Evolutionary conservation across 1,140 invertebrate genomes (phyloP).

Genomic region (Aphelenchoides avenae): DNA sequence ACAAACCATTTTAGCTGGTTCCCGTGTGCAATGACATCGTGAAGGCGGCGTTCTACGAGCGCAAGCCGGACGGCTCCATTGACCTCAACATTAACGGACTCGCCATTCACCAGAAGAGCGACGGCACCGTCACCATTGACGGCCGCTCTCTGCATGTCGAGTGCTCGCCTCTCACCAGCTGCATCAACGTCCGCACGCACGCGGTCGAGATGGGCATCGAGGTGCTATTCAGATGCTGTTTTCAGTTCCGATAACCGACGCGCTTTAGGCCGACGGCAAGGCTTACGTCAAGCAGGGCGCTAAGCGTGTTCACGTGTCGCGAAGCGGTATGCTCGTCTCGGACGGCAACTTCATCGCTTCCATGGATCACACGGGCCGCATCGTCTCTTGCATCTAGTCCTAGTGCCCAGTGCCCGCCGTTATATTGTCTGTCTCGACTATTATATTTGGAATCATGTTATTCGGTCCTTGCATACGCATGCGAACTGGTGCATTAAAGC

Average conservation of each 20-base stretch:
- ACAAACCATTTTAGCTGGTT: slow-evolving; percentile 13
- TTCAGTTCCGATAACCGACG: not conserved
- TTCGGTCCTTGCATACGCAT: no score
- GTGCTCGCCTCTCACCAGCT: slow-evolving; percentile 8
- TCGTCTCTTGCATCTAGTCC: not conserved
- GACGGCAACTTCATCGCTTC: slow-evolving; percentile 29
- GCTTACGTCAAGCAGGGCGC: slow-evolving; percentile 24
- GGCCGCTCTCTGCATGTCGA: slow-evolving; percentile 21
- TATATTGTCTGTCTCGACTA: no score
- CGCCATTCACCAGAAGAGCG: slow-evolving; percentile 19
- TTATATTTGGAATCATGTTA: no score
- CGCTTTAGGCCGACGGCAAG: slow-evolving; percentile 24
- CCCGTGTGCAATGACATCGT: slow-evolving; percentile 29
- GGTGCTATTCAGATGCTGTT: slow-evolving; percentile 9
- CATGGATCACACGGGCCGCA: slow-evolving; percentile 23
- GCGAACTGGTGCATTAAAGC: no score
- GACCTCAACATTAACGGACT: slow-evolving; percentile 16
- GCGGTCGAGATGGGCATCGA: slow-evolving; percentile 26
- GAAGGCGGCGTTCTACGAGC: slow-evolving; percentile 20
- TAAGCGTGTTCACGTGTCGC: slow-evolving; percentile 27
- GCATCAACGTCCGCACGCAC: slow-evolving; percentile 10
- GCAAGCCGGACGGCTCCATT: slow-evolving; percentile 18
- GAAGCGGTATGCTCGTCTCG: slow-evolving; percentile 30
- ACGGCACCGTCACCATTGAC: slow-evolving; percentile 20
- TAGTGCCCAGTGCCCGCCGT: no score